phyloP scores from a whole-genome alignment of 2,113 vertebrate genomes.

The Meles meles region DNA sequence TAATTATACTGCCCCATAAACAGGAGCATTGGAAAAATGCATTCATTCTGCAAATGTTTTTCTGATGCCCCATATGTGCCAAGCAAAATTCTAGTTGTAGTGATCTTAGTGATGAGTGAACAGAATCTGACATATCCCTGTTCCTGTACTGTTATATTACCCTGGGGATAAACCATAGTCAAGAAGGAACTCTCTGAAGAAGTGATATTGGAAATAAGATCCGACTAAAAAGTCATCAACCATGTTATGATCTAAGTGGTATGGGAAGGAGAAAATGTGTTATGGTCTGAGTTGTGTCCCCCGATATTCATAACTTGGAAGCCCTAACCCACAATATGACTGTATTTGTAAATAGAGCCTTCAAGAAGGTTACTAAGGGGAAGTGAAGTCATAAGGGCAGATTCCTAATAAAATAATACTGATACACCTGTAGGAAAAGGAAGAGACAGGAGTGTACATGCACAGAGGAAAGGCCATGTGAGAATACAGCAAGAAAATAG shows the following conservation, averaged over 20 bases:
- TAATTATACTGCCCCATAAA: not conserved
- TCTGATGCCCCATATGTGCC: not conserved
- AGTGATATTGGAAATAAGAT: not conserved
- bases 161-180: not conserved
- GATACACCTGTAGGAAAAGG: not conserved
- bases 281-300: not conserved
- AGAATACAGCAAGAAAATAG: not conserved
- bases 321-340: not conserved
- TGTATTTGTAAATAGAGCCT: not conserved
- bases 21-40: not conserved
- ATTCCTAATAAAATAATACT: not conserved
- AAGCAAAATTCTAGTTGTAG: not conserved
- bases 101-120: not conserved
- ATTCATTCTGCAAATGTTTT: not conserved
- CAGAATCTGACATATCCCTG: not conserved
- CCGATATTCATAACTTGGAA: not conserved
- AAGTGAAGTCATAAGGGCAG: not conserved
- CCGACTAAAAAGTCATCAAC: not conserved
- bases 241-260: not conserved
- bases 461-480: not conserved
- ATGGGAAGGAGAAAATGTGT: not conserved
- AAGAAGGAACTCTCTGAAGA: not conserved
- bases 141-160: not conserved
- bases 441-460: not conserved
- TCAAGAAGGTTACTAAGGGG: not conserved